A percentile compares a stretch with the other conserved stretches of the same genome.
These are phyloP conservation scores for Elanoides forficatus DNA, from an alignment of 2,113 vertebrate genomes.

Conservation along the genomic window DNA sequence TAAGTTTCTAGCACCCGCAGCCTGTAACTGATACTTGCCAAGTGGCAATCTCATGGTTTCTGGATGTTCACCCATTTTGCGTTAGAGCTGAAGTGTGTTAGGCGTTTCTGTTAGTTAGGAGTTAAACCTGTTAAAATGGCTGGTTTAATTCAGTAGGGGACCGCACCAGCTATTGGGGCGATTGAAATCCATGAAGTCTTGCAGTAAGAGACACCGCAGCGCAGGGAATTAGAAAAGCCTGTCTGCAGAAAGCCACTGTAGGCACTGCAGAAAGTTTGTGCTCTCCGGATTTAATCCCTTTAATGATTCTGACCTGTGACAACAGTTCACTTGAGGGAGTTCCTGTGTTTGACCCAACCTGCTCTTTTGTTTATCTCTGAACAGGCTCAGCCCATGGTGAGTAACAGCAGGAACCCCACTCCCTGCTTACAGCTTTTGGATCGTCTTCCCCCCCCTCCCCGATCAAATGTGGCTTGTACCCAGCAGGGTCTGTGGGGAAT, in stretches of 20 bases:
- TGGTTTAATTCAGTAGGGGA: not conserved
- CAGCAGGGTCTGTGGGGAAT: not conserved
- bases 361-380: conserved; percentile 41
- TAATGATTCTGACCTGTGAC: not conserved
- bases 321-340: conserved; percentile 10
- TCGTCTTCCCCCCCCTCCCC: not conserved
- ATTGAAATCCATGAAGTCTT: not conserved
- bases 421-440: not conserved
- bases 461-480: not conserved
- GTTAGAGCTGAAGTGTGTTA: not conserved
- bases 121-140: not conserved
- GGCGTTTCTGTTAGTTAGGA: not conserved
- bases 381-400: not conserved
- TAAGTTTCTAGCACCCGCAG: not conserved
- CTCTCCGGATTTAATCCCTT: not conserved
- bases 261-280: not conserved
- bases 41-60: not conserved
- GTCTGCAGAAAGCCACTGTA: not conserved
- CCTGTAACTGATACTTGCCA: not conserved
- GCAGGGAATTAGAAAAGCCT: not conserved
- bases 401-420: conserved; percentile 31
- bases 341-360: conserved; percentile 32
- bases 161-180: accelerated
- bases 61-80: not conserved
- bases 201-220: not conserved